Base-by-base conservation (phyloP, 2,888 invertebrate species). In the Diachrysia chrysitis region DNA sequence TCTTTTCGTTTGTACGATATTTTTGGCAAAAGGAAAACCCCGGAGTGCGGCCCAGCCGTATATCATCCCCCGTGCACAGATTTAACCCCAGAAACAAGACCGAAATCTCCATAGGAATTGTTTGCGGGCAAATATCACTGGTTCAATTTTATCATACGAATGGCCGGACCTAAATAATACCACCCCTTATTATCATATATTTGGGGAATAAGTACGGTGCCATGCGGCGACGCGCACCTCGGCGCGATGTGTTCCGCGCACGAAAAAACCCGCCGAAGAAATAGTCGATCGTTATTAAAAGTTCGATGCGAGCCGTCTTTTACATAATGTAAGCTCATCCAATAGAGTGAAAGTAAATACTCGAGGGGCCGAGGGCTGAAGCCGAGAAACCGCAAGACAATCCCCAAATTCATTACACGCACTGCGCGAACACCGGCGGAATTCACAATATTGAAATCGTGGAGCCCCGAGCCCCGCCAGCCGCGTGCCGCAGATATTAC, bases 401-500 rank as follows among this genome's bases (percentile, higher is more conserved):
- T 93, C 92, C 93, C 91, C 84, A 94, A 95, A 95, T 95, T 95
- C 95, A 95, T 95, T 95, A 95, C 91, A 91, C 91, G 92, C 89
- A 89, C 87, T 87, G 81, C 75, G 87, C 88, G 90, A 91, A 87
- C 93, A 93, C 92, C 90, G 92, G 86, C 78, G 94, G 95, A 95
- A 95, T 95, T 95, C 94, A 94, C 95, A 95, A 95, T 95, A 95
- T 94, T 94, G 94, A 91, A 94, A 92, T 91, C 91, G 91, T 83
- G 78, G 66, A 66, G 81, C 83, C 75, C 84, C 82, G 60, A 75
- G 68, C 77, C 81, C 79, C 76, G 79, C 76, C 86, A 79, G 73
- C 65, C 32, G 61, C 63, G 68, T 60, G 29, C 69, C 64, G 65
- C 56, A 73, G 89, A 89, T 89, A 90, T 91, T 90, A 87, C 89